Evolutionary conservation across 92 coral and sea anemone genomes (phyloP).

Genomic region (Zoanthus gigantus): DNA sequence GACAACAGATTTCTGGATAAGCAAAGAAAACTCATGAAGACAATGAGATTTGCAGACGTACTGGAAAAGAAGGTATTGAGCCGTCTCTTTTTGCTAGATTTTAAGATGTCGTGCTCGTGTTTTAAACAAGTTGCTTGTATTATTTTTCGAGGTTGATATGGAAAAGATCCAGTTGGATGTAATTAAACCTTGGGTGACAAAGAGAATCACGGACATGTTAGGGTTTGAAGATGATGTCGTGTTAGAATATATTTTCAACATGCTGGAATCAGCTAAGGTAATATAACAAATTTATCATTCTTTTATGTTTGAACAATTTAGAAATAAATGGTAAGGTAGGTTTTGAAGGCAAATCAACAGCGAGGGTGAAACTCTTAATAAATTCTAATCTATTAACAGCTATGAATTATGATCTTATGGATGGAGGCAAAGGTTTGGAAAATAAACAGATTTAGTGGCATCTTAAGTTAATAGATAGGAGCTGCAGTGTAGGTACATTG

Average conservation of each 20-base stretch:
- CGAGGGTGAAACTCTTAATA: too few species aligned
- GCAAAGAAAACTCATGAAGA: constrained; percentile 95
- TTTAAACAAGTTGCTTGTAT: not conserved
- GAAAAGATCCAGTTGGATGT: constrained; percentile 94
- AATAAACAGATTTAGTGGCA: too few species aligned
- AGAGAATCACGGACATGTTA: constrained; percentile 88
- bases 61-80: constrained; percentile 73
- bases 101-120: too few species aligned
- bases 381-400: too few species aligned
- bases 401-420: too few species aligned
- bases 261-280: constrained; percentile 97
- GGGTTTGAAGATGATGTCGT: constrained; percentile 98
- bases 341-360: too few species aligned
- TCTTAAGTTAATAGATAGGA: too few species aligned
- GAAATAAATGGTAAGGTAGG: too few species aligned
- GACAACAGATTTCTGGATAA: constrained; percentile 97
- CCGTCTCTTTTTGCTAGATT: not conserved
- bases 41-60: constrained; percentile 85
- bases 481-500: too few species aligned
- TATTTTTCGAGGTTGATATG: constrained; percentile 84
- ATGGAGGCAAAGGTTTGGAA: too few species aligned
- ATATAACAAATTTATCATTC: not conserved
- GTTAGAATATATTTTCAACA: constrained; percentile 89
- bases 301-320: not conserved
- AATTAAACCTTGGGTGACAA: constrained; percentile 95